phyloP scores from a whole-genome alignment of 2,888 invertebrate species.

The Dicycla oo region DNA sequence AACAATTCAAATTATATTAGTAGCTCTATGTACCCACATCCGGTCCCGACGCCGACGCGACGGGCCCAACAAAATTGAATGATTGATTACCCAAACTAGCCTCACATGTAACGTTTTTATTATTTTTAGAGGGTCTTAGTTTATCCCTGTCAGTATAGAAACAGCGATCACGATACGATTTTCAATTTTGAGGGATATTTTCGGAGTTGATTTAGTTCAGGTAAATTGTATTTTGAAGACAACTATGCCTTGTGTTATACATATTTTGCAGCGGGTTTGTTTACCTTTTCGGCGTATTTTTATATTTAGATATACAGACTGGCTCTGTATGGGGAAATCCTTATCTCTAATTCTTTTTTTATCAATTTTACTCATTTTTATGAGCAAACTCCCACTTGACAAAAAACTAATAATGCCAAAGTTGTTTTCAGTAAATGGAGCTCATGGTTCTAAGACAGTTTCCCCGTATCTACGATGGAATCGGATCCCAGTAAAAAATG shows the following conservation, averaged over 20 bases:
- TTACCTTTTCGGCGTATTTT: neutral
- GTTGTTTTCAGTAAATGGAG: neutral
- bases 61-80: slow-evolving; percentile 57
- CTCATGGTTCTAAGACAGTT: neutral
- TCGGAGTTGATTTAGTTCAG: slow-evolving; percentile 22
- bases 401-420: neutral
- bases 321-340: neutral
- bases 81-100: slow-evolving; percentile 63
- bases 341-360: neutral
- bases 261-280: neutral
- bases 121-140: slow-evolving; percentile 40
- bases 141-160: slow-evolving; percentile 18
- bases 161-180: slow-evolving; percentile 26
- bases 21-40: slow-evolving; percentile 56
- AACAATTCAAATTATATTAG: slow-evolving; percentile 37
- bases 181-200: slow-evolving; percentile 19
- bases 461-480: neutral
- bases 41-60: slow-evolving; percentile 11
- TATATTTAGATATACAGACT: neutral
- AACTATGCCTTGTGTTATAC: slow-evolving; percentile 12
- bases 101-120: slow-evolving; percentile 52
- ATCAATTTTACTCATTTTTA: neutral
- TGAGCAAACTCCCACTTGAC: neutral
- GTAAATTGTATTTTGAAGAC: slow-evolving; percentile 25
- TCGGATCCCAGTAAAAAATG: neutral